Evolutionary conservation across 1,140 invertebrate species (phyloP), one percentile per base, ranked within the genome.

Genomic region (Drosophila erecta): DNA sequence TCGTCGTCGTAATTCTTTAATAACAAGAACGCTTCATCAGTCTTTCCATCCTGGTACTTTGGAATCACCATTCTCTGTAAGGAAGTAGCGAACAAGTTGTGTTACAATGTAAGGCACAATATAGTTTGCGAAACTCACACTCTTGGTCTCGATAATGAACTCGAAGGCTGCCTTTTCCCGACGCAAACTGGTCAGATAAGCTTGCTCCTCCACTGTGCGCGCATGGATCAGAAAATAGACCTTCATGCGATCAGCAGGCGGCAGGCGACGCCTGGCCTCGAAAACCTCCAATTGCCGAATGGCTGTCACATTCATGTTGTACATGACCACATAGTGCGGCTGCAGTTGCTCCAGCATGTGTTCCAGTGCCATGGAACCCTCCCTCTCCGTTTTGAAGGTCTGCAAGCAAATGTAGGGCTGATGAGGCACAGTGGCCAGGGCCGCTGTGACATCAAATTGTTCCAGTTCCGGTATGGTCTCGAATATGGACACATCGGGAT

Each of bases 131-230:
- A 2, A 22, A 40, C 94, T 94, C 93, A 98, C 97, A 85, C 96
- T 95, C 94, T 99, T 99, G 22, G 97, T 95, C 91, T 96, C 94
- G 73, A 98, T 99, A 4, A 99, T 94, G 76, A 94, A 94, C 92
- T 99, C 98, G 93, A 99, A 99, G 0, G 98, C 97, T 90, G 97
- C 95, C 92, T 99, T 99, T 93, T 99, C 98, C 69, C 96, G 94
- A 62, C 97, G 94, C 46, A 99, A 93, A 5, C 96, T 95, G 2
- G 97, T 99, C 14, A 99, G 93, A 92, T 99, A 99, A 3, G 96
- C 95, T 94, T 99, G 98, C 92, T 99, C 98, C 93, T 99, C 98
- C 0, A 98, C 96, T 17, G 98, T 98, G 24, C 96, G 96, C 11
- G 95, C 95, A 91, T 98, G 98, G 49, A 98, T 95, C 22, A 99